phyloP scores from a whole-genome alignment of 2,888 invertebrate species.

The Sarcophaga variegata region DNA sequence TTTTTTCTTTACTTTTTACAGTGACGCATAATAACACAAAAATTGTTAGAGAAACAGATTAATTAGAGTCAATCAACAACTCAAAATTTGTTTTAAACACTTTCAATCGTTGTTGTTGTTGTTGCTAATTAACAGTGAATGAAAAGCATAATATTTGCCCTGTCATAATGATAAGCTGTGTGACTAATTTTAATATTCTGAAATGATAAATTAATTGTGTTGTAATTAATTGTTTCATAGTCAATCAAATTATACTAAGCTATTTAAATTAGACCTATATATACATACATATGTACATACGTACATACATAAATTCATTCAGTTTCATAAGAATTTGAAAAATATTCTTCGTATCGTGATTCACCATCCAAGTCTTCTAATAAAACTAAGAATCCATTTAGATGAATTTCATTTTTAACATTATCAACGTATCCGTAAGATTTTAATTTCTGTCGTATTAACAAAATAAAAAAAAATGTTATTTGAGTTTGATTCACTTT shows the following conservation, averaged over 20 bases:
- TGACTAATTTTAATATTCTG: neutral
- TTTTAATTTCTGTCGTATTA: too few relatives aligned
- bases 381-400: too few relatives aligned
- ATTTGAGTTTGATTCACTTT: too few relatives aligned
- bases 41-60: neutral
- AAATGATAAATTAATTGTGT: neutral
- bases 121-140: neutral
- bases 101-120: neutral
- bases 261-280: too few relatives aligned
- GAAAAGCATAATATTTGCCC: neutral
- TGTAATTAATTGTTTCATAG: neutral
- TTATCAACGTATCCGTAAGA: too few relatives aligned
- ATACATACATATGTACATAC: neutral
- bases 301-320: conserved; percentile 16
- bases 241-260: too few relatives aligned
- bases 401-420: too few relatives aligned
- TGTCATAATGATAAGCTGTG: neutral
- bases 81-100: neutral
- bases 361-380: too few relatives aligned
- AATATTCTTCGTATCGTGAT: too few relatives aligned
- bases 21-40: neutral
- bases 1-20: neutral
- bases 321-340: too few relatives aligned
- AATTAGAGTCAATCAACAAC: neutral
- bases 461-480: too few relatives aligned